Conservation (phyloP, 37 sponge, comb jelly and placozoan genomes). For the Halisarca cf. caerulea region DNA sequence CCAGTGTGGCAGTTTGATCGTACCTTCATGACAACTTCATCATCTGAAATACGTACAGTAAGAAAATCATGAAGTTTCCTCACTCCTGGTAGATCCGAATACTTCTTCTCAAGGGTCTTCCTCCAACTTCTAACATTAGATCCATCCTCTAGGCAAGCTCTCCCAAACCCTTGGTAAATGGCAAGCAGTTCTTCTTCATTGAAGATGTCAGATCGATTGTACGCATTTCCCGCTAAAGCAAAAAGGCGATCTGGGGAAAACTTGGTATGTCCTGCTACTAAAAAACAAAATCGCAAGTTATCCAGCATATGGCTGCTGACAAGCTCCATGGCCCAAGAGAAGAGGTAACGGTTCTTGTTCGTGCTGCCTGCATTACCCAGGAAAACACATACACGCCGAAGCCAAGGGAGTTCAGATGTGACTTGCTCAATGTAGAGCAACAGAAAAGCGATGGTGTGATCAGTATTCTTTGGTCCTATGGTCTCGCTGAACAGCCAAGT, state of each 20-base stretch:
- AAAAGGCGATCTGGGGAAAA: conserved; percentile 61
- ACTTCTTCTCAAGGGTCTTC: conserved; percentile 20
- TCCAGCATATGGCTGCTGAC: neutral
- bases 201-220: conserved; percentile 29
- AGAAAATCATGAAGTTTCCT: conserved; percentile 44
- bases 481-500: conserved; percentile 36
- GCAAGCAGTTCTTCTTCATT: conserved; percentile 23
- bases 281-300: conserved; percentile 27
- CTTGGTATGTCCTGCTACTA: conserved; percentile 62
- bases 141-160: conserved; percentile 9
- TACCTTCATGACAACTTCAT: conserved; percentile 25
- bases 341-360: conserved; percentile 44
- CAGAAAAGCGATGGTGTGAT: conserved; percentile 45
- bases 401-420: conserved; percentile 18
- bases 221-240: conserved; percentile 25
- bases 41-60: neutral
- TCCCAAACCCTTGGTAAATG: neutral
- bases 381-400: conserved; percentile 35
- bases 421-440: neutral
- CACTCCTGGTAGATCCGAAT: conserved; percentile 34
- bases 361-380: conserved; percentile 48
- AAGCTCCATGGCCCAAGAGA: conserved; percentile 46
- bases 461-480: conserved; percentile 49
- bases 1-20: conserved; percentile 22
- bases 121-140: conserved; percentile 14